Percentiles rank a stretch among this genome's conserved stretches.
Conservation (phyloP, 2,797 vertebrate genomes). For the Percopsis omiscomaycus region DNA sequence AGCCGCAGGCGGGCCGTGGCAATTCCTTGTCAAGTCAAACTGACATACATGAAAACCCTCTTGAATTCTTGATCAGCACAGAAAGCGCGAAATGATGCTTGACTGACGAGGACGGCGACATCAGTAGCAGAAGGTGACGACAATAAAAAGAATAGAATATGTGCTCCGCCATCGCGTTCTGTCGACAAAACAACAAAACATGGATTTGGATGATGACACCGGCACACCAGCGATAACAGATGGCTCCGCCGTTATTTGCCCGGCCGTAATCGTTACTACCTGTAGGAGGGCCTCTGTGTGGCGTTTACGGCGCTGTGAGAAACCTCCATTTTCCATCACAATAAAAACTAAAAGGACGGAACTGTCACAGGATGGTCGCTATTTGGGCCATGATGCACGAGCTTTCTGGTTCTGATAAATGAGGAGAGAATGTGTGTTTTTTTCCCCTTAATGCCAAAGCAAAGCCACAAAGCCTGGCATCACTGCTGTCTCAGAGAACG, state of each 20-base stretch:
- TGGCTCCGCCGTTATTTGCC: slow-evolving; percentile 38
- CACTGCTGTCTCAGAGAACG: slow-evolving; percentile 59
- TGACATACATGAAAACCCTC: slow-evolving; percentile 43
- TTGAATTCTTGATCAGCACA: slow-evolving; percentile 51
- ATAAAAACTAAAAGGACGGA: slow-evolving; percentile 57
- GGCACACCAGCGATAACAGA: slow-evolving; percentile 44
- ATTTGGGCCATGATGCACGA: slow-evolving; percentile 51
- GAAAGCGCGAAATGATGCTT: slow-evolving; percentile 42
- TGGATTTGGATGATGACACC: slow-evolving; percentile 44
- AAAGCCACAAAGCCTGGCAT: slow-evolving; percentile 47
- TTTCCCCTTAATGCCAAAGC: slow-evolving; percentile 45
- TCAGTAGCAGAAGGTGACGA: slow-evolving; percentile 33
- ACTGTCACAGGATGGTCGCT: slow-evolving; percentile 56
- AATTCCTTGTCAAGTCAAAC: slow-evolving; percentile 32
- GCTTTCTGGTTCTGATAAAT: slow-evolving; percentile 55
- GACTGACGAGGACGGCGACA: slow-evolving; percentile 29
- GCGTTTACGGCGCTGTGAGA: slow-evolving; percentile 22
- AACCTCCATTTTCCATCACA: slow-evolving; percentile 62
- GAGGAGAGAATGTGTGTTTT: slow-evolving; percentile 40
- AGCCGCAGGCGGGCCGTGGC: no score
- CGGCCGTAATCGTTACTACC: slow-evolving; percentile 36
- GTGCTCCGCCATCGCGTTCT: slow-evolving; percentile 41
- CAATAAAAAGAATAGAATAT: slow-evolving; percentile 59
- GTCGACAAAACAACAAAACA: slow-evolving; percentile 48
- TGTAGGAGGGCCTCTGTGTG: slow-evolving; percentile 30